Conservation (phyloP, 2,113 vertebrate species). For the Rallus limicola region DNA sequence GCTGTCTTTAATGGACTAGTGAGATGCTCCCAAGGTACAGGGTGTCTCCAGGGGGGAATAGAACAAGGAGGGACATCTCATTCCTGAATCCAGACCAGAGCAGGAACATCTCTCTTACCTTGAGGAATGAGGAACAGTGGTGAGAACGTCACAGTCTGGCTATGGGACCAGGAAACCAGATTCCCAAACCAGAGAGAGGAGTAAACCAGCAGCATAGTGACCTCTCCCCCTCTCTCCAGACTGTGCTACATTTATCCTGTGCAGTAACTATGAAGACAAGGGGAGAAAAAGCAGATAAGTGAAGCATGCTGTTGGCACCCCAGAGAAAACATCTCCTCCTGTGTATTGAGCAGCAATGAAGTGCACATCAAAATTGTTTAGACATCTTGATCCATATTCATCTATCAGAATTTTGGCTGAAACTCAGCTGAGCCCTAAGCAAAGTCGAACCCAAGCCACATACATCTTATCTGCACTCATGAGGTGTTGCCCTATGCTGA, state of each 20-base stretch:
- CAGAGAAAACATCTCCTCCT: neutral
- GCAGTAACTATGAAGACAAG: neutral
- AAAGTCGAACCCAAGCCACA: neutral
- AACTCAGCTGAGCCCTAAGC: neutral
- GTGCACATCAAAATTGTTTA: neutral
- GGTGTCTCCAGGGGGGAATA: neutral
- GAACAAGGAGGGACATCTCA: neutral
- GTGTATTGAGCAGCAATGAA: neutral
- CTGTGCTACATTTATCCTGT: neutral
- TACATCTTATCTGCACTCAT: neutral
- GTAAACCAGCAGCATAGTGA: accelerated
- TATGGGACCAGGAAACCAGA: neutral
- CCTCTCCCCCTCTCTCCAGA: neutral
- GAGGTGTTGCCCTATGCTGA: neutral
- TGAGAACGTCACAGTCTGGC: neutral
- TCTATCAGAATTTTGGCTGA: neutral
- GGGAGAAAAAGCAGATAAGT: neutral
- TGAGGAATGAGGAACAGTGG: neutral
- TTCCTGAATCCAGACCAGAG: neutral
- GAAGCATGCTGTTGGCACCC: neutral
- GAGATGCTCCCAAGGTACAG: accelerated
- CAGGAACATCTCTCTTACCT: neutral
- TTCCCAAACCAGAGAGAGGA: neutral
- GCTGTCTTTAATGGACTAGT: neutral
- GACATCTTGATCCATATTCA: neutral